Conservation (phyloP, 2,797 vertebrate species). For the Galagoides demidoff region DNA sequence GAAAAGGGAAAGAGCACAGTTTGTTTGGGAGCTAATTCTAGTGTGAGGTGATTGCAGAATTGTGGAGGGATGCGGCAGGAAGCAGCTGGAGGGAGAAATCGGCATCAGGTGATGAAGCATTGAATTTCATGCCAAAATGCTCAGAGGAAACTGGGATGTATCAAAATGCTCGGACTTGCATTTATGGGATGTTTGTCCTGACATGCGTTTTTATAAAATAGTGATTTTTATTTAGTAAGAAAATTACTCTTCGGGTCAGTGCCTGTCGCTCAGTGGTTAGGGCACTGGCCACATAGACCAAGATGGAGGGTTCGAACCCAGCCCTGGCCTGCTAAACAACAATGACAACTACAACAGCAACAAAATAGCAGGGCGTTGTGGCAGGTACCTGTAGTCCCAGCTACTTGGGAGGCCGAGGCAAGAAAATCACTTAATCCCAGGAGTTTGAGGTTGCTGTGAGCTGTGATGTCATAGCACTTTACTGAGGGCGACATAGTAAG, state of each 20-base stretch:
- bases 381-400: no score
- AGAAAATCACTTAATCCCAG: no score
- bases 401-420: no score
- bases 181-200: neutral
- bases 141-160: neutral
- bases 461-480: no score
- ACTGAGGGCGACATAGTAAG: no score
- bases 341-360: no score
- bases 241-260: neutral
- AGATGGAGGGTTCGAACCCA: no score
- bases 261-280: no score
- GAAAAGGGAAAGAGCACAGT: neutral
- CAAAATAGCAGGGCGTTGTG: no score
- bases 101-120: neutral
- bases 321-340: no score
- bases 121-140: neutral
- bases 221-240: conserved; percentile 42
- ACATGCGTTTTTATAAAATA: conserved; percentile 24
- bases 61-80: neutral
- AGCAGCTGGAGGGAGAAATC: neutral
- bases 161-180: neutral
- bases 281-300: no score
- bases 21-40: neutral
- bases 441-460: no score
- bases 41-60: neutral